Evolutionary conservation across 2,797 vertebrate genomes (phyloP), one percentile per base, ranked within the genome.

Genomic region (Distichodus sexfasciatus): DNA sequence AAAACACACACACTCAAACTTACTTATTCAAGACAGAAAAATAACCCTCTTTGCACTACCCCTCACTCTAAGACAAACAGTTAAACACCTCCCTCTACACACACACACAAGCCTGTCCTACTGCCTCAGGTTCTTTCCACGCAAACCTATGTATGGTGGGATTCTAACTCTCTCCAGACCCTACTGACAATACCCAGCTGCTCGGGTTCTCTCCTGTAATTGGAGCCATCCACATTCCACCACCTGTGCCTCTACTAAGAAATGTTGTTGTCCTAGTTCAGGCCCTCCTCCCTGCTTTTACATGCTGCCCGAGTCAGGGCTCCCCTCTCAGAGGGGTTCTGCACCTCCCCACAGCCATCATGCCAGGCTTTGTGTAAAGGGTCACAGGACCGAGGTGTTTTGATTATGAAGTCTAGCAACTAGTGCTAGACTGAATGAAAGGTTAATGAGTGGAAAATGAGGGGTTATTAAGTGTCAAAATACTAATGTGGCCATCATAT

Each of bases 171-270:
- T 64, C 72, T 73, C n/a, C 50, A 61, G 59, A 60, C 23, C 71
- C 17, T 71, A 57, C 63, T 81, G 84, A 88, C 82, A 83, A 78
- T 79, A 83, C 81, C 77, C 85, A 80, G 83, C 88, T 87, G 84
- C 64, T 69, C 61, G 44, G 0, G 9, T 17, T 50, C 55, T 29
- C 53, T 66, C 33, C 60, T 36, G 51, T 50, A 71, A 71, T 62
- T 59, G 28, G 57, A 66, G 26, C 48, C 50, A 31, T 35, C 64
- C 5, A 19, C 9, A 17, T 46, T 41, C 66, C 60, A 71, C 79
- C 76, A 82, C 78, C 78, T 81, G 81, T 76, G 79, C 76, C 68
- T 59, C 50, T 38, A 33, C 11, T 50, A 50, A 9, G 14, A 33
- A 6, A 71, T 48, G 60, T 65, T 71, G 57, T 78, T 73, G 62